These are phyloP conservation scores for Accipiter cooperii DNA, from an alignment of 2,113 vertebrate genomes.

Conservation along the genomic window DNA sequence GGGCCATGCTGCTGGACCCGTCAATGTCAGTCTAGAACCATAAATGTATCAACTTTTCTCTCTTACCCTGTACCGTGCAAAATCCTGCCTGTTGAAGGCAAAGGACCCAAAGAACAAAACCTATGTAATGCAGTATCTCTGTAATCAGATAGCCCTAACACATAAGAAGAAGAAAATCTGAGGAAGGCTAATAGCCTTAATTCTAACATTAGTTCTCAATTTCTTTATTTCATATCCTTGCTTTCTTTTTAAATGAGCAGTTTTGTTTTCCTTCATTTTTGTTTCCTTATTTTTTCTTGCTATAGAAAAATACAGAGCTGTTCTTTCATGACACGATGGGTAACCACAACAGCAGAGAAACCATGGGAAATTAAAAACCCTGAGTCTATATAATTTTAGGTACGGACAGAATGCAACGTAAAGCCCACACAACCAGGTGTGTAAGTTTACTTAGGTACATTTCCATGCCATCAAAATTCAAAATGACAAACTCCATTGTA, in stretches of 20 bases:
- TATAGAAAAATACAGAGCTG: background rate
- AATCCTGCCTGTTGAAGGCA: background rate
- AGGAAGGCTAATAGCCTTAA: background rate
- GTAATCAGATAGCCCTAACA: background rate
- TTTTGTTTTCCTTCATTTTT: background rate
- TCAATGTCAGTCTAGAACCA: fast-evolving
- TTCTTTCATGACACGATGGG: background rate
- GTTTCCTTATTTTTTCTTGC: background rate
- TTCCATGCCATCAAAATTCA: background rate
- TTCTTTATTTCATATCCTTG: background rate
- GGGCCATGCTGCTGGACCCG: background rate
- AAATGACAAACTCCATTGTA: background rate
- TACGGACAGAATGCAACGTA: background rate
- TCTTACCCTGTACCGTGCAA: background rate
- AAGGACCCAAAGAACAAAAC: background rate
- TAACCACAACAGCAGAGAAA: background rate
- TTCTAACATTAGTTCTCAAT: background rate
- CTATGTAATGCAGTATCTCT: background rate
- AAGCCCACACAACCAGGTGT: background rate
- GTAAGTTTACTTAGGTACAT: background rate
- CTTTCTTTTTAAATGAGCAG: background rate
- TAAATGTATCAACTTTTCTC: background rate
- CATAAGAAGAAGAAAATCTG: background rate
- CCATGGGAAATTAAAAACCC: background rate
- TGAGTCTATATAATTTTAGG: background rate